phyloP scores from a whole-genome alignment of 2,113 vertebrate species.

The Panthera tigris region DNA sequence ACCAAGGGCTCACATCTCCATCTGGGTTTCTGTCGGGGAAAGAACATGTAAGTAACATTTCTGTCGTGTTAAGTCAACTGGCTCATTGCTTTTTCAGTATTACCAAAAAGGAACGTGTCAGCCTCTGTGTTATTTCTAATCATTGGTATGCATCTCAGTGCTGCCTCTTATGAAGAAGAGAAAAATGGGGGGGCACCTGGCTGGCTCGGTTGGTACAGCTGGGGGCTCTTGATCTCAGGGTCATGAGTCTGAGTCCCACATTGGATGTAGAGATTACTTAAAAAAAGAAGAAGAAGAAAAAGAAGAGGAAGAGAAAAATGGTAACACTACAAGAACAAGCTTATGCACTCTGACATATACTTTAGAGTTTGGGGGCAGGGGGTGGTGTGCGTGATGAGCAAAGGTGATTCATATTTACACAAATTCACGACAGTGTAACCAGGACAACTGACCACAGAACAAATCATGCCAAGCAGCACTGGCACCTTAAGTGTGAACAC shows the following conservation, averaged over 20 bases:
- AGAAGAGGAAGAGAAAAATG: neutral
- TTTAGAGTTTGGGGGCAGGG: neutral
- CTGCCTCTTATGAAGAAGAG: neutral
- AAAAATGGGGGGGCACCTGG: neutral
- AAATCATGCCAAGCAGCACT: neutral
- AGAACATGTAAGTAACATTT: neutral
- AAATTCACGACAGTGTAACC: neutral
- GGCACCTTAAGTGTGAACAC: neutral
- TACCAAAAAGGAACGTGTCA: neutral
- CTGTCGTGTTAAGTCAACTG: neutral
- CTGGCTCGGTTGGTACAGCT: neutral
- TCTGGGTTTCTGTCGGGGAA: constrained; percentile 92
- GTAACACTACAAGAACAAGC: neutral
- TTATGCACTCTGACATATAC: neutral
- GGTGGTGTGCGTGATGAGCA: neutral
- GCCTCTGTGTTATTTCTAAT: neutral
- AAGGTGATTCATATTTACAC: neutral
- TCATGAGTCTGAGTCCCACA: neutral
- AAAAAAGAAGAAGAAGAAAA: neutral
- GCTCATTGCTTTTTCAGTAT: neutral
- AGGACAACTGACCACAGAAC: neutral
- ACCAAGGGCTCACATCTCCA: constrained; percentile 97
- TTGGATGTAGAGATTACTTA: neutral
- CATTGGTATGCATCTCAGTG: neutral
- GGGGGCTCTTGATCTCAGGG: neutral